A percentile compares a stretch with the other conserved stretches of the same genome.
Conservation (phyloP, 1,140 invertebrate species). For the Eriocheir sinensis region DNA sequence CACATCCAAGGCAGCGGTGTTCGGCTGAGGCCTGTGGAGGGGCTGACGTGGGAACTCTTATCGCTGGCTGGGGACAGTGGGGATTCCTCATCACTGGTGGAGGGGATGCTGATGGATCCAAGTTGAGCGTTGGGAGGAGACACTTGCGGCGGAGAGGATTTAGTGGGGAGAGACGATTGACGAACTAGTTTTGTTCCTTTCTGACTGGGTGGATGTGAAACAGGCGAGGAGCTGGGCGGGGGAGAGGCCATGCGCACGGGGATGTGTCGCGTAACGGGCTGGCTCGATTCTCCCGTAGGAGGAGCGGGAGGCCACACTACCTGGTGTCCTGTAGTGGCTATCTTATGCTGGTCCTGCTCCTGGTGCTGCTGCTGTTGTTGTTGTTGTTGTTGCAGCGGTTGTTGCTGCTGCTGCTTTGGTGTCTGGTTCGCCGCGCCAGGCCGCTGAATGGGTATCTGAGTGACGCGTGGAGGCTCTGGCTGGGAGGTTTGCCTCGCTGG, state of each 20-base stretch:
- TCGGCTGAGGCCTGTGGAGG: slow-evolving; percentile 81
- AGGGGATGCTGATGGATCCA: slow-evolving; percentile 81
- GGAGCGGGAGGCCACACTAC: neutral
- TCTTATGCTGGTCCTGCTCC: no score
- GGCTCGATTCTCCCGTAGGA: slow-evolving; percentile 27
- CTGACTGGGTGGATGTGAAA: neutral
- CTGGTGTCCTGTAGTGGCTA: neutral
- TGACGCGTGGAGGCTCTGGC: slow-evolving; percentile 55
- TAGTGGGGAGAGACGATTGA: slow-evolving; percentile 72
- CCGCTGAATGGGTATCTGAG: slow-evolving; percentile 26
- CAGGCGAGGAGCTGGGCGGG: slow-evolving; percentile 15
- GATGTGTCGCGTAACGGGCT: slow-evolving; percentile 32
- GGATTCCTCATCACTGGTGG: slow-evolving; percentile 66
- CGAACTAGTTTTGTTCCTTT: slow-evolving; percentile 52
- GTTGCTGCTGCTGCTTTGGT: slow-evolving; percentile 60
- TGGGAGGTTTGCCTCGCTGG: slow-evolving; percentile 54
- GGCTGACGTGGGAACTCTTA: slow-evolving; percentile 61
- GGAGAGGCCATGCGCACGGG: slow-evolving; percentile 61
- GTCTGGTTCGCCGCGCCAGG: neutral
- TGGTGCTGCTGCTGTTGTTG: slow-evolving; percentile 61
- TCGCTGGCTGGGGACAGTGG: slow-evolving; percentile 49
- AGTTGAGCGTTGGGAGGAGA: slow-evolving; percentile 77
- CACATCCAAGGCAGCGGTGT: slow-evolving; percentile 85
- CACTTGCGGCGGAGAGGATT: slow-evolving; percentile 62
- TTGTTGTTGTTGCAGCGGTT: slow-evolving; percentile 58